Evolutionary conservation across 2,113 vertebrate genomes (phyloP).

Genomic region (Apteryx mantelli): DNA sequence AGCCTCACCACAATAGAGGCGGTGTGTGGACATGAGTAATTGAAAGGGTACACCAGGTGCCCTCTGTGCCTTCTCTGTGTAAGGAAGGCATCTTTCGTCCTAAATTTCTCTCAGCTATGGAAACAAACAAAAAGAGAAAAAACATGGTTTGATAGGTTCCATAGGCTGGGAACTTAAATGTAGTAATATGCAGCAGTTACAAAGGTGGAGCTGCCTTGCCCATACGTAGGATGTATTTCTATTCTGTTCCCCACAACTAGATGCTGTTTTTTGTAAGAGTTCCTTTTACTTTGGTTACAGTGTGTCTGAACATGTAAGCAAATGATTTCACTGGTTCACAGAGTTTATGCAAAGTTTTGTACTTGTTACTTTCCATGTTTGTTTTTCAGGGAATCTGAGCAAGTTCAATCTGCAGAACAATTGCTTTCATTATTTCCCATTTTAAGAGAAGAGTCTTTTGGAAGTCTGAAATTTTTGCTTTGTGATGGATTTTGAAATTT

Average conservation of each 20-base stretch:
- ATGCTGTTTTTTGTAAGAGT: neutral
- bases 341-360: neutral
- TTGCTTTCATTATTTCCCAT: neutral
- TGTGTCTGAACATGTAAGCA: constrained; percentile 26
- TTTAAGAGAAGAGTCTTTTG: neutral
- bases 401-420: neutral
- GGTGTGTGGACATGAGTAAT: neutral
- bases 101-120: neutral
- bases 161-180: neutral
- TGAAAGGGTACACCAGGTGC: neutral
- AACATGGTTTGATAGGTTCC: neutral
- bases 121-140: neutral
- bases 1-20: neutral
- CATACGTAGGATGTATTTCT: neutral
- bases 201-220: neutral
- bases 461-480: neutral
- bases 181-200: neutral
- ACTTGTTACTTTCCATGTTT: neutral
- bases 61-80: neutral
- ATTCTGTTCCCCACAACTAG: neutral
- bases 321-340: neutral
- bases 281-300: neutral
- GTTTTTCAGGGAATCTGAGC: neutral
- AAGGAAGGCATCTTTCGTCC: neutral
- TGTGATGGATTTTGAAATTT: neutral